A percentile compares a stretch with the other conserved stretches of the same genome.
phyloP scores from a whole-genome alignment of 2,797 vertebrate genomes.

The Salmo trutta region DNA sequence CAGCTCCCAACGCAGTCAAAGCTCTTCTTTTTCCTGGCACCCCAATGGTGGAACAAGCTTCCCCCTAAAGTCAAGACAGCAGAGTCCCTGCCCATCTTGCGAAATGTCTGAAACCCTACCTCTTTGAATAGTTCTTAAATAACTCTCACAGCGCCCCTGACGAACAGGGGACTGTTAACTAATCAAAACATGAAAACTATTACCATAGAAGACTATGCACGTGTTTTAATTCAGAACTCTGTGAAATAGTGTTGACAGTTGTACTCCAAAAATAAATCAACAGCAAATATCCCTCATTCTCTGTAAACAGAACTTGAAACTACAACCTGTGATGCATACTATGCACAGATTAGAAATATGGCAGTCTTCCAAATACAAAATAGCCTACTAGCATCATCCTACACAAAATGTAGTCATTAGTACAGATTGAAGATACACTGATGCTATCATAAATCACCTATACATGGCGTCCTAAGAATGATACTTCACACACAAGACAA shows the following conservation, averaged over 20 bases:
- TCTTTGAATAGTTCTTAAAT: background rate
- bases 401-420: background rate
- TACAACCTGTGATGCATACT: background rate
- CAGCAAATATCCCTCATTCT: background rate
- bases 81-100: too few relatives aligned
- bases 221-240: background rate
- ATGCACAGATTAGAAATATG: background rate
- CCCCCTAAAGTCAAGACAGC: too few relatives aligned
- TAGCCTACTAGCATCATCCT: background rate
- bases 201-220: too few relatives aligned
- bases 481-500: background rate
- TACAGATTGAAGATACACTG: background rate
- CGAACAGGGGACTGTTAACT: too few relatives aligned
- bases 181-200: too few relatives aligned
- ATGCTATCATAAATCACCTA: background rate
- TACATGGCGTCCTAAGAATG: background rate
- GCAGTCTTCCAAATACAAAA: background rate
- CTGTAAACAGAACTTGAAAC: background rate
- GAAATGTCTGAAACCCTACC: background rate
- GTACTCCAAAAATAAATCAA: background rate
- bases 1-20: too few relatives aligned
- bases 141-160: too few relatives aligned
- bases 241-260: background rate
- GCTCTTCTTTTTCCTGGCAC: too few relatives aligned
- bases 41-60: too few relatives aligned